Evolutionary conservation across 2,113 vertebrate genomes (phyloP).

Genomic region (Leiothrix lutea): DNA sequence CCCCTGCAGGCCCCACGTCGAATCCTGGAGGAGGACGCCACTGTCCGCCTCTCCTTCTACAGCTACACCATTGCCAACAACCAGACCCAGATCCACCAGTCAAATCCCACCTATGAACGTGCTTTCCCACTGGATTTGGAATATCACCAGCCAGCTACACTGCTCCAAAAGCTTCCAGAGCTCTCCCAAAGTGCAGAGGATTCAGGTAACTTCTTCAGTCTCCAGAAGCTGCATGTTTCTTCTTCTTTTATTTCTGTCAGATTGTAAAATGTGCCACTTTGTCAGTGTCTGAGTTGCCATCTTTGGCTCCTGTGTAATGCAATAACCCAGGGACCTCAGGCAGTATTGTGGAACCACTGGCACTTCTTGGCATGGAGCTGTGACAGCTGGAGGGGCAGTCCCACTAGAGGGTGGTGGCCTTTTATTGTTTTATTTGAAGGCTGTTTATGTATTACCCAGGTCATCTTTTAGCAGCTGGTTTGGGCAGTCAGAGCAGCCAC

Average conservation of each 20-base stretch:
- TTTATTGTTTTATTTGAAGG: not conserved
- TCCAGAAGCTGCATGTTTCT: accelerated
- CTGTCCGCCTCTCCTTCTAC: constrained; percentile 85
- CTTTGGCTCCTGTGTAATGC: not conserved
- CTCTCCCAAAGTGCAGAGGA: constrained; percentile 88
- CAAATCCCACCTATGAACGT: constrained; percentile 87
- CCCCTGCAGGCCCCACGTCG: constrained; percentile 80
- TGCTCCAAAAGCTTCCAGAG: constrained; percentile 85
- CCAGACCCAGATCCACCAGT: constrained; percentile 77
- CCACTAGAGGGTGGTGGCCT: not conserved
- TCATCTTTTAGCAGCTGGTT: not conserved
- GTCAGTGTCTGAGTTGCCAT: not conserved
- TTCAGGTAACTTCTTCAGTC: constrained; percentile 73
- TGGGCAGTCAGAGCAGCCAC: not conserved
- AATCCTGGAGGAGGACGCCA: constrained; percentile 89
- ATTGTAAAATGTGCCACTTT: not conserved
- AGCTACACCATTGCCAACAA: constrained; percentile 86
- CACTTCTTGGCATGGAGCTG: not conserved
- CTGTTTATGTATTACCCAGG: not conserved
- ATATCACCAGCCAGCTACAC: constrained; percentile 83
- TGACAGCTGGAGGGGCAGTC: not conserved
- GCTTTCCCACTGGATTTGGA: constrained; percentile 88
- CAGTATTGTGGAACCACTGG: not conserved
- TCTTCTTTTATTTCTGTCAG: not conserved
- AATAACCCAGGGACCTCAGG: not conserved